A percentile compares a stretch with the other conserved stretches of the same genome.
Conservation (phyloP, 2,113 vertebrate genomes). For the Brachyhypopomus gauderio region DNA sequence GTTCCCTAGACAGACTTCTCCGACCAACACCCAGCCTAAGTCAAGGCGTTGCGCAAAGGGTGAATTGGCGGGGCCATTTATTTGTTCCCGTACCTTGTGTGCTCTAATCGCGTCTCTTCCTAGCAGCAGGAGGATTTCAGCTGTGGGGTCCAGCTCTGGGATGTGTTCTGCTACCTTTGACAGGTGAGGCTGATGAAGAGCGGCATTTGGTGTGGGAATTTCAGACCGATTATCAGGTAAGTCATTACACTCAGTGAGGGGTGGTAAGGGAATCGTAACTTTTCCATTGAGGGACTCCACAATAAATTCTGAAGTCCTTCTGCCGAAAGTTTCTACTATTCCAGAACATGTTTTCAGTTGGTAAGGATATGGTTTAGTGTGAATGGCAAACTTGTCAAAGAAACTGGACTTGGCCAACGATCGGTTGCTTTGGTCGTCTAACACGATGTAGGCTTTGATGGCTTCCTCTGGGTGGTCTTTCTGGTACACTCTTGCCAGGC, state of each 20-base stretch:
- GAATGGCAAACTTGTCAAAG: slow-evolving; percentile 30
- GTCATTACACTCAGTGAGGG: slow-evolving; percentile 6
- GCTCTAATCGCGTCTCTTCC: neutral
- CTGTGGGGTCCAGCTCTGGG: neutral
- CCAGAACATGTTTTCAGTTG: slow-evolving; percentile 28
- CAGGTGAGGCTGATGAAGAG: slow-evolving; percentile 10
- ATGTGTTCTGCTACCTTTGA: neutral
- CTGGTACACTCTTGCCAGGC: slow-evolving; percentile 3
- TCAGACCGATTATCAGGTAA: slow-evolving; percentile 17
- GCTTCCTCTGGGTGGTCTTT: neutral
- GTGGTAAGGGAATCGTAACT: neutral
- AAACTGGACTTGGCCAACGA: slow-evolving; percentile 23
- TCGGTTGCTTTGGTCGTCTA: slow-evolving; percentile 38
- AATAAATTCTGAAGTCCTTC: neutral
- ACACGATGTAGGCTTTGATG: slow-evolving; percentile 8
- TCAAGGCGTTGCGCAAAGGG: neutral
- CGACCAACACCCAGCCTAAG: neutral
- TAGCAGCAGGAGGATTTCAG: neutral
- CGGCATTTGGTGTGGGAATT: slow-evolving; percentile 5
- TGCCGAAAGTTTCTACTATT: neutral
- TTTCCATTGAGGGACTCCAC: slow-evolving; percentile 15
- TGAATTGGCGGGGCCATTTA: neutral
- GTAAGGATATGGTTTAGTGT: neutral
- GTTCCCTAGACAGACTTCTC: neutral
- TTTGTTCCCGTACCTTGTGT: neutral